Conservation (phyloP, 2,888 invertebrate species). For the Frankliniella fusca region DNA sequence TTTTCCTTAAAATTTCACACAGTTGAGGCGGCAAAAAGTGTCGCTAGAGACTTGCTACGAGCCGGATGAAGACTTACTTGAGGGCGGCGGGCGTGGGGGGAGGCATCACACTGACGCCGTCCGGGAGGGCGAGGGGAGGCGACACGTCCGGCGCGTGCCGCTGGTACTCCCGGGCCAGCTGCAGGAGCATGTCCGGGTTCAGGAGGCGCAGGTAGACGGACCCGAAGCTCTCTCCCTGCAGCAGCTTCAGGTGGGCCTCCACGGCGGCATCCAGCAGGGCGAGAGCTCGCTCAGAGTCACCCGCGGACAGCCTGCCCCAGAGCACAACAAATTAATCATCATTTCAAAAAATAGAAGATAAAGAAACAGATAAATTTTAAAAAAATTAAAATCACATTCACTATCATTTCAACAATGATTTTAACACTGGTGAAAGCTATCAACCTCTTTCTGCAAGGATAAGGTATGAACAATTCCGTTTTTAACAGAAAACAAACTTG, state of each 20-base stretch:
- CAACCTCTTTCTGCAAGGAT: too few species aligned
- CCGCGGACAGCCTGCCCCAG: not conserved
- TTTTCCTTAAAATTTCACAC: too few species aligned
- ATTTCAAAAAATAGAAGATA: too few species aligned
- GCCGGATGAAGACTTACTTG: not conserved
- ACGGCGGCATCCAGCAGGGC: constrained; percentile 54
- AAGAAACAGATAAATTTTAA: too few species aligned
- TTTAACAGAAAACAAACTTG: too few species aligned
- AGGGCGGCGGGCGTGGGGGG: constrained; percentile 46
- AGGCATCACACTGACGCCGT: constrained; percentile 35
- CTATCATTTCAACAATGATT: too few species aligned
- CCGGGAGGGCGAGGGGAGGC: not conserved
- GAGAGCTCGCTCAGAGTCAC: constrained; percentile 36
- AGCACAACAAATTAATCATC: too few species aligned
- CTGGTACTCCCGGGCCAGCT: constrained; percentile 65
- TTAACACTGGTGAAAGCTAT: too few species aligned
- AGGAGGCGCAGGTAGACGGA: constrained; percentile 67
- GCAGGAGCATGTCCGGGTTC: constrained; percentile 81
- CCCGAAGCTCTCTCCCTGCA: constrained; percentile 57
- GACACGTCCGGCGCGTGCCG: constrained; percentile 40
- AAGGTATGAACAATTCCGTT: too few species aligned
- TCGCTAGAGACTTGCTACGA: too few species aligned
- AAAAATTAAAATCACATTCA: too few species aligned
- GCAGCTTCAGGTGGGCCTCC: constrained; percentile 48
- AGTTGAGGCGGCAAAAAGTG: too few species aligned